Conservation (phyloP, 2,888 invertebrate species). For the Drosophila lutescens region DNA sequence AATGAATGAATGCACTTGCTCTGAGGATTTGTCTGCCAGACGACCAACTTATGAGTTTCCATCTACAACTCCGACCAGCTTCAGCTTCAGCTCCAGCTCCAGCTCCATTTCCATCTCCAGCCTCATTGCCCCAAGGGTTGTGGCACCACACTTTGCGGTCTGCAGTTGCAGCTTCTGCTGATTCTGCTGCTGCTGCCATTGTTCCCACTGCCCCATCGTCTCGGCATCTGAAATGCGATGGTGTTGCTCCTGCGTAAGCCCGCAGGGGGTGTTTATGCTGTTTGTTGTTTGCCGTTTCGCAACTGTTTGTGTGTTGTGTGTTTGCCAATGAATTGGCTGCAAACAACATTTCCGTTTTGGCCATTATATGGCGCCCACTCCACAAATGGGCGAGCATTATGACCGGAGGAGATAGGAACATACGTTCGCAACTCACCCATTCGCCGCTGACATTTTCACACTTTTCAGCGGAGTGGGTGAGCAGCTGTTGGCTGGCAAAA, state of each 20-base stretch:
- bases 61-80: constrained; percentile 25
- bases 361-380: constrained; percentile 57
- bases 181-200: constrained; percentile 58
- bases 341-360: constrained; percentile 67
- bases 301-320: constrained; percentile 60
- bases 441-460: constrained; percentile 67
- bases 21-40: constrained; percentile 61
- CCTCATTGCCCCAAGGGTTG: constrained; percentile 41
- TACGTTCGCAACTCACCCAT: constrained; percentile 14
- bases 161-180: constrained; percentile 56
- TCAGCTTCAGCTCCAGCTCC: constrained; percentile 23
- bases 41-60: constrained; percentile 46
- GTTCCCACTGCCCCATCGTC: constrained; percentile 52
- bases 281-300: constrained; percentile 41
- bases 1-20: constrained; percentile 78
- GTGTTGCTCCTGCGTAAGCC: constrained; percentile 60
- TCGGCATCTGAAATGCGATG: background rate
- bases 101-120: constrained; percentile 10
- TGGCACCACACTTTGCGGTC: constrained; percentile 75
- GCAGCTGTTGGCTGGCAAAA: constrained; percentile 52
- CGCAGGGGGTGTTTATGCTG: constrained; percentile 59
- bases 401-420: constrained; percentile 9
- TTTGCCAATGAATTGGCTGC: constrained; percentile 78
- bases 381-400: constrained; percentile 20
- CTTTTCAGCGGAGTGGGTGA: constrained; percentile 44